Percentiles rank a stretch among this genome's conserved stretches.
Evolutionary conservation across 2,888 invertebrate species (phyloP).

Genomic region (Rhagophthalmus giganteus): DNA sequence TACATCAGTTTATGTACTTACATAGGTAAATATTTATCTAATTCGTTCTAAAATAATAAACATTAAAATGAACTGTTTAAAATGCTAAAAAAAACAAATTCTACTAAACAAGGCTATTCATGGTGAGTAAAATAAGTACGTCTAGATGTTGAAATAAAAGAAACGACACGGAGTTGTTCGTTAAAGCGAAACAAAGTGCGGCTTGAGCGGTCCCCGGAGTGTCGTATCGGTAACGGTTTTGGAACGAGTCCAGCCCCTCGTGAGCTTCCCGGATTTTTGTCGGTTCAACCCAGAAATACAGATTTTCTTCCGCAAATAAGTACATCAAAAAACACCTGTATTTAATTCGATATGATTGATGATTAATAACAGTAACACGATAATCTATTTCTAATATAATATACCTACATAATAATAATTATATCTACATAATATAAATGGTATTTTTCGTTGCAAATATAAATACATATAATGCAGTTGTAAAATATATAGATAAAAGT

Average conservation of each 20-base stretch:
- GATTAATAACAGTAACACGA: no score
- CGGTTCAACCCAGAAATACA: constrained; percentile 12
- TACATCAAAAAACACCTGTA: not conserved
- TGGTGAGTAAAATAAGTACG: constrained; percentile 35
- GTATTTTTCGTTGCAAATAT: not conserved
- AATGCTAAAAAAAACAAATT: constrained; percentile 1
- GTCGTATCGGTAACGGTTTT: constrained; percentile 40
- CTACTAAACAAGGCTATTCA: constrained; percentile 1
- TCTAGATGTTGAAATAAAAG: constrained; percentile 44
- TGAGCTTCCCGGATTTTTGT: constrained; percentile 20
- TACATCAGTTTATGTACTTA: no score
- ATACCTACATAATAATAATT: no score
- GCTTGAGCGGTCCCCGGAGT: constrained; percentile 44
- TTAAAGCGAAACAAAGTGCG: constrained; percentile 44
- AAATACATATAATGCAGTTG: no score
- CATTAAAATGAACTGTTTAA: not conserved
- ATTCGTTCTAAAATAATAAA: no score
- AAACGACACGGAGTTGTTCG: constrained; percentile 45
- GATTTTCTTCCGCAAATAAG: not conserved
- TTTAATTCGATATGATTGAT: not conserved
- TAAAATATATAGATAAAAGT: no score
- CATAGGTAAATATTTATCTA: no score
- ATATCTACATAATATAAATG: not conserved
- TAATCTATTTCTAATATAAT: not conserved
- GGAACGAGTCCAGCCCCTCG: constrained; percentile 34